Conservation (phyloP, 2,113 vertebrate species). For the Vireo altiloquus region DNA sequence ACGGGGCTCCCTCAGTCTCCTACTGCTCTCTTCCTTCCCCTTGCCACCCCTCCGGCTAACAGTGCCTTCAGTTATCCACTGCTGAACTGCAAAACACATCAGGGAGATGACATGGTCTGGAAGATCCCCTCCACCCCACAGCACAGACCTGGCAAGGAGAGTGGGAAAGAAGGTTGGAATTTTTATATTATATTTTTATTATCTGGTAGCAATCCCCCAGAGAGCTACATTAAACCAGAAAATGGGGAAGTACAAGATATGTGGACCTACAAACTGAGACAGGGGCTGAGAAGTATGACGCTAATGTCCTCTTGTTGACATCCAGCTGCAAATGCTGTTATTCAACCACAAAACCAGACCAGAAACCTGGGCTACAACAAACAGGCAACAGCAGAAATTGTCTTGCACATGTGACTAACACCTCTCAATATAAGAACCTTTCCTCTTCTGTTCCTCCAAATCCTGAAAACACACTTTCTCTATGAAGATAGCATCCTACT, state of each 20-base stretch:
- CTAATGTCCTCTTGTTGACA: background rate
- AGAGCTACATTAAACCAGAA: background rate
- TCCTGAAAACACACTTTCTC: background rate
- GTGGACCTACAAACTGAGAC: background rate
- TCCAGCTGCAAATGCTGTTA: background rate
- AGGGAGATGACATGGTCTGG: background rate
- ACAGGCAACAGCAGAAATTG: background rate
- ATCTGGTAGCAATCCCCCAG: background rate
- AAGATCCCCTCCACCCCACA: background rate
- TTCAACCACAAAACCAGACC: background rate
- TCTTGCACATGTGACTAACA: background rate
- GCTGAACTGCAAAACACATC: background rate
- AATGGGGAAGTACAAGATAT: background rate
- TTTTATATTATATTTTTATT: background rate
- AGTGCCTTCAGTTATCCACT: background rate
- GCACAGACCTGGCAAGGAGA: background rate
- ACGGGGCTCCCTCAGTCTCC: background rate
- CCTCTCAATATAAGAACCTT: background rate
- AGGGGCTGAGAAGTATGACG: background rate
- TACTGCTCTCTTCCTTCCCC: background rate
- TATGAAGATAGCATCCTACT: background rate
- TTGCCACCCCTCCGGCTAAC: background rate
- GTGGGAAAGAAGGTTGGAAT: rapidly evolving
- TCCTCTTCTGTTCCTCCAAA: background rate
- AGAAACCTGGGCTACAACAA: background rate